Percentiles rank a stretch among this genome's conserved stretches.
These are phyloP conservation scores for Microdon myrmicae DNA, from an alignment of 2,888 invertebrate genomes.

Conservation along the genomic window DNA sequence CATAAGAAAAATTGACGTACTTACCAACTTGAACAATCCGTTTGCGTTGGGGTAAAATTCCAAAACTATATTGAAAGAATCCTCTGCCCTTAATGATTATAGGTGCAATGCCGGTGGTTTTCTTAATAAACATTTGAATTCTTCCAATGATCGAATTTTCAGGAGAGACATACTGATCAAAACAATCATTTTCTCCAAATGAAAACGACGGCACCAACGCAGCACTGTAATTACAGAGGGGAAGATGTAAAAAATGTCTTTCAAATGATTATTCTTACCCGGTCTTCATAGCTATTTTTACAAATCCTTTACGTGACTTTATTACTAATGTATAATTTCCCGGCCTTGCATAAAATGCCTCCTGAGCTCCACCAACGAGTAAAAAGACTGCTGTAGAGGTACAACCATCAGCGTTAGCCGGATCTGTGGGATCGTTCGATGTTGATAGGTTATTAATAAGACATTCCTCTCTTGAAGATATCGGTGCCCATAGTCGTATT, in stretches of 20 bases:
- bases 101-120: constrained; percentile 78
- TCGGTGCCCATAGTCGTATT: constrained; percentile 69
- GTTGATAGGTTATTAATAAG: constrained; percentile 63
- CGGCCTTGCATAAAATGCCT: constrained; percentile 85
- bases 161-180: constrained; percentile 78
- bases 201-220: constrained; percentile 88
- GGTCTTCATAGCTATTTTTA: constrained; percentile 77
- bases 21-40: constrained; percentile 89
- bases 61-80: constrained; percentile 90
- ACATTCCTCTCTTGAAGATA: constrained; percentile 69
- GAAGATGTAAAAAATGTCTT: background rate
- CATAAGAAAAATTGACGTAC: constrained; percentile 61
- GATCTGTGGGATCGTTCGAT: constrained; percentile 61
- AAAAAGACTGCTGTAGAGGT: constrained; percentile 73
- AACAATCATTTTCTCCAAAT: constrained; percentile 90
- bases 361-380: constrained; percentile 89
- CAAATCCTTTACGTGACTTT: constrained; percentile 81
- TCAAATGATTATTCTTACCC: constrained; percentile 70
- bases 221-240: constrained; percentile 69
- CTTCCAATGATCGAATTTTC: constrained; percentile 73
- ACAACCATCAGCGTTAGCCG: constrained; percentile 61
- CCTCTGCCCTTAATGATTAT: constrained; percentile 84
- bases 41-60: constrained; percentile 82
- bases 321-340: constrained; percentile 78
- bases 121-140: constrained; percentile 76